phyloP scores from a whole-genome alignment of 2,888 invertebrate species.

The Melitaea athalia region DNA sequence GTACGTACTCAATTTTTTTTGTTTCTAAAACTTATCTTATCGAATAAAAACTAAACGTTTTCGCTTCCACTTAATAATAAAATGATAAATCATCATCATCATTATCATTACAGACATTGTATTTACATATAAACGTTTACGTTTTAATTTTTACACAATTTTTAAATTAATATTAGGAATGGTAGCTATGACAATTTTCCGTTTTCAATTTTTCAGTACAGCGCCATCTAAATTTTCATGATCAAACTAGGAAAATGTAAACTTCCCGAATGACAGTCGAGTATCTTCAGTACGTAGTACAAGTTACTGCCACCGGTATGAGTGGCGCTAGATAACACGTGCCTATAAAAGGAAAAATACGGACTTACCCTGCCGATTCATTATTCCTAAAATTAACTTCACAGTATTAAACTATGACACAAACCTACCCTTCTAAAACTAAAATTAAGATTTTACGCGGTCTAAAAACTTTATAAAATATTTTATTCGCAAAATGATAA shows the following conservation, averaged over 20 bases:
- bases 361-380: slow-evolving; percentile 69
- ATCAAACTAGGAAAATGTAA: slow-evolving; percentile 4
- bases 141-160: no score
- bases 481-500: slow-evolving; percentile 33
- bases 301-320: slow-evolving; percentile 27
- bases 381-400: slow-evolving; percentile 38
- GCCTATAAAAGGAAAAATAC: slow-evolving; percentile 40
- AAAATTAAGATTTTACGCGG: slow-evolving; percentile 2
- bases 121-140: no score
- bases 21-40: no score
- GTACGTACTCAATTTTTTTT: no score
- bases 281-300: slow-evolving; percentile 20
- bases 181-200: neutral
- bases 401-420: slow-evolving; percentile 28
- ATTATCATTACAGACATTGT: no score
- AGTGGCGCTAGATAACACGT: slow-evolving; percentile 48
- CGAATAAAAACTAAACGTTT: no score
- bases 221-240: slow-evolving; percentile 7
- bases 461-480: slow-evolving; percentile 33
- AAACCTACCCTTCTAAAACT: slow-evolving; percentile 3
- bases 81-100: no score
- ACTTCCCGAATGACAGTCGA: neutral
- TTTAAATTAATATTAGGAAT: no score
- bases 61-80: no score
- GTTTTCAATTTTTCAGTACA: neutral